These are phyloP conservation scores for Corvus cornix DNA, from an alignment of 2,113 vertebrate genomes.

Conservation along the genomic window DNA sequence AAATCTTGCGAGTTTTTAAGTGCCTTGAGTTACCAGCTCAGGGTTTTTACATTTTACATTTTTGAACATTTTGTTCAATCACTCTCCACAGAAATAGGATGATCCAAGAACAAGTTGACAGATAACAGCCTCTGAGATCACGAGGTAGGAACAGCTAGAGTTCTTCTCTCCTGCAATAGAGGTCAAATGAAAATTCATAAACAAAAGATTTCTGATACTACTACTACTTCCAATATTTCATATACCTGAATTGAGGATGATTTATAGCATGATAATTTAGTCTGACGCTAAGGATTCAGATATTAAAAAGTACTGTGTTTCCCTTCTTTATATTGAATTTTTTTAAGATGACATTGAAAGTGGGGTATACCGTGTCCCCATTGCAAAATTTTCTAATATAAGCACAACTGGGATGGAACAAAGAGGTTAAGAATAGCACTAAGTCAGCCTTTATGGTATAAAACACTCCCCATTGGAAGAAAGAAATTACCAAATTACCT, in stretches of 20 bases:
- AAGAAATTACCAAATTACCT: conserved; percentile 67
- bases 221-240: neutral
- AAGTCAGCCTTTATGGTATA: neutral
- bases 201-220: neutral
- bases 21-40: conserved; percentile 51
- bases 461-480: neutral
- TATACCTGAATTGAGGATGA: neutral
- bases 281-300: neutral
- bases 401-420: neutral
- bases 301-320: neutral
- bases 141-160: conserved; percentile 14
- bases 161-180: conserved; percentile 69
- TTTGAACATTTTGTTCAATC: conserved; percentile 7
- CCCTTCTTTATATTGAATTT: neutral
- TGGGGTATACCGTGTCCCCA: neutral
- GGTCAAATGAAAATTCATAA: conserved; percentile 30
- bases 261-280: neutral
- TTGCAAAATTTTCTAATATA: neutral
- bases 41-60: neutral
- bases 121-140: conserved; percentile 17
- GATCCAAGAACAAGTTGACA: conserved; percentile 28
- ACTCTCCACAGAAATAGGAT: conserved; percentile 37
- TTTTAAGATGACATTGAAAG: neutral
- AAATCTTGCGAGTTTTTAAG: neutral
- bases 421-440: neutral